These are phyloP conservation scores for Drosophila quasianomalipes DNA, from an alignment of 2,888 invertebrate species.

Conservation along the genomic window DNA sequence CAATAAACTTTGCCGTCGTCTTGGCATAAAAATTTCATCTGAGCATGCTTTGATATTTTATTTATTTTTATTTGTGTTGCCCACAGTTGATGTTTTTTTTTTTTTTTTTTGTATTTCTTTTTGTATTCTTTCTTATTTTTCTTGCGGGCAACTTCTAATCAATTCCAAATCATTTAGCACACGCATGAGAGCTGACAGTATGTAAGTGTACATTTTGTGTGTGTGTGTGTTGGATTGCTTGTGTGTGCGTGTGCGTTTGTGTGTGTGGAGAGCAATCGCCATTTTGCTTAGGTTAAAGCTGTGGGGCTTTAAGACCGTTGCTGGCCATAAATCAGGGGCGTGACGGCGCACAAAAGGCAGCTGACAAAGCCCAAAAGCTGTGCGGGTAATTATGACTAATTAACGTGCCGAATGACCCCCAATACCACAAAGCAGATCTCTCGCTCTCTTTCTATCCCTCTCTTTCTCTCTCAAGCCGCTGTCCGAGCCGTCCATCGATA, in stretches of 20 bases:
- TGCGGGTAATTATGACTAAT: slow-evolving; percentile 77
- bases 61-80: slow-evolving; percentile 72
- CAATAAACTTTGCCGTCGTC: slow-evolving; percentile 68
- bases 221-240: slow-evolving; percentile 4
- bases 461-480: not conserved
- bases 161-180: slow-evolving; percentile 78
- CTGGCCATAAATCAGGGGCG: slow-evolving; percentile 73
- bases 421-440: slow-evolving; percentile 3
- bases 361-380: slow-evolving; percentile 76
- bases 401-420: slow-evolving; percentile 58
- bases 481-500: slow-evolving; percentile 44
- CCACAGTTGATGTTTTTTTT: slow-evolving; percentile 19
- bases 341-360: slow-evolving; percentile 76
- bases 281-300: slow-evolving; percentile 70
- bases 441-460: not conserved
- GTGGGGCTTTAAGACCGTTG: slow-evolving; percentile 63
- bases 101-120: slow-evolving; percentile 18
- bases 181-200: slow-evolving; percentile 74
- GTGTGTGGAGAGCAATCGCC: slow-evolving; percentile 35
- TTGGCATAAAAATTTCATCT: slow-evolving; percentile 72
- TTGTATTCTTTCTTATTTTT: slow-evolving; percentile 24
- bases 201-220: slow-evolving; percentile 13
- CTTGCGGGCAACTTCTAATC: slow-evolving; percentile 66
- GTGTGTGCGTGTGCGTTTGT: not conserved
- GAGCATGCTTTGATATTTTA: slow-evolving; percentile 74